Evolutionary conservation across 2,888 invertebrate species (phyloP).

Genomic region (Meiosimyza decipiens): DNA sequence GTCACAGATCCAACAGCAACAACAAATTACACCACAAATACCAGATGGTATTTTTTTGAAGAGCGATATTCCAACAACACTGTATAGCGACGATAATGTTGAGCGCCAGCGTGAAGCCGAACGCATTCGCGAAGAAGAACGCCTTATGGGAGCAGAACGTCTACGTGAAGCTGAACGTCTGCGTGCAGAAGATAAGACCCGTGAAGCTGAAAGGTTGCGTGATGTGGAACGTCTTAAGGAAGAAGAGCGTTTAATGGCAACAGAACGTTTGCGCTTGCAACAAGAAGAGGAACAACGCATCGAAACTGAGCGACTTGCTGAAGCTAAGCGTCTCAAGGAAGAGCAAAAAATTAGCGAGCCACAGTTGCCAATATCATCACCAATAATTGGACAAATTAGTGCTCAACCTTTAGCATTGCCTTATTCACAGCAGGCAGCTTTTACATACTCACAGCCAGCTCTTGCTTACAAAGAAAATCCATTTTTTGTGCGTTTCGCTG

Average conservation of each 20-base stretch:
- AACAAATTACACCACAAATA: not conserved
- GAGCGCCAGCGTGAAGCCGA: constrained; percentile 48
- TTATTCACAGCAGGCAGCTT: not conserved
- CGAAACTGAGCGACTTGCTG: constrained; percentile 45
- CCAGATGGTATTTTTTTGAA: not conserved
- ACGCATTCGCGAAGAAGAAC: constrained; percentile 49
- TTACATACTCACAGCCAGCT: not conserved
- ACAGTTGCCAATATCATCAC: not conserved
- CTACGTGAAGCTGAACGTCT: constrained; percentile 50
- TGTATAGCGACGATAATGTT: constrained; percentile 5
- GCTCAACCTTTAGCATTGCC: not conserved
- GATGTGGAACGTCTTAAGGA: constrained; percentile 51
- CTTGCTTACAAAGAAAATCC: constrained; percentile 47
- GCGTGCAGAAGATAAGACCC: constrained; percentile 49
- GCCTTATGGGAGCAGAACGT: constrained; percentile 45
- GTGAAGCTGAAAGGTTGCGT: constrained; percentile 47
- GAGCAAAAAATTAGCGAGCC: constrained; percentile 25
- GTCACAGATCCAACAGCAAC: constrained; percentile 38
- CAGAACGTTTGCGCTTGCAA: constrained; percentile 45
- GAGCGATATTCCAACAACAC: constrained; percentile 44
- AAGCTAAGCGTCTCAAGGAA: constrained; percentile 41
- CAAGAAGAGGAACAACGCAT: constrained; percentile 46
- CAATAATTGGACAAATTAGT: constrained; percentile 7
- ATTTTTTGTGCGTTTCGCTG: constrained; percentile 51
- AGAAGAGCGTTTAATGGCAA: constrained; percentile 48